Conservation (phyloP, 1,140 invertebrate genomes). For the Neuroterus valhalla region DNA sequence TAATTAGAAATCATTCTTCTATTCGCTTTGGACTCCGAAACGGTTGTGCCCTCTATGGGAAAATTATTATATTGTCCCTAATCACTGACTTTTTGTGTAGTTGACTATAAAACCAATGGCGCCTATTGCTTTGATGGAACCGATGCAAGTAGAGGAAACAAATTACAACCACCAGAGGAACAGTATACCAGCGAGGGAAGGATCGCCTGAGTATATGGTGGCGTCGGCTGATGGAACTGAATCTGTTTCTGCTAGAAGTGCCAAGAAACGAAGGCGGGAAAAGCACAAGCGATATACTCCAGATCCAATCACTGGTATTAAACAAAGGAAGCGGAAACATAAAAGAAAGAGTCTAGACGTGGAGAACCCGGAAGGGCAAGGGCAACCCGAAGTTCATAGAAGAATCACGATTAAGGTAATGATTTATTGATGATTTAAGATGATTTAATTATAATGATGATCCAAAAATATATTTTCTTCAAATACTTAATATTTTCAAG, state of each 20-base stretch:
- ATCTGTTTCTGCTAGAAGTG: constrained; percentile 66
- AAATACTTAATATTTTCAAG: too few species aligned
- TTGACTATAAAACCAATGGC: constrained; percentile 71
- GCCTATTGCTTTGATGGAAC: constrained; percentile 58
- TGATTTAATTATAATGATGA: too few species aligned
- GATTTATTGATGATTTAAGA: constrained; percentile 15
- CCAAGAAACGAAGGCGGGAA: constrained; percentile 71
- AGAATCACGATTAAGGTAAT: constrained; percentile 86
- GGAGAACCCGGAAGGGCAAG: constrained; percentile 77
- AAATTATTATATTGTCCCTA: background rate
- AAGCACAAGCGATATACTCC: constrained; percentile 73
- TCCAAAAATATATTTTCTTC: background rate
- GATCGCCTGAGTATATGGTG: constrained; percentile 73
- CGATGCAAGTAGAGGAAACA: constrained; percentile 55
- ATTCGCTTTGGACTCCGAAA: too few species aligned
- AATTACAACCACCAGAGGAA: constrained; percentile 59
- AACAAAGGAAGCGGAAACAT: constrained; percentile 72
- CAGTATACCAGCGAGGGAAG: constrained; percentile 65
- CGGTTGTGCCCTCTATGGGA: too few species aligned
- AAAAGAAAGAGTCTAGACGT: constrained; percentile 83
- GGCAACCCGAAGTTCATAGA: constrained; percentile 77
- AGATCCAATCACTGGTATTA: constrained; percentile 71
- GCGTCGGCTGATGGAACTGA: constrained; percentile 67
- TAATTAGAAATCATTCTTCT: constrained; percentile 29
- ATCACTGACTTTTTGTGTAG: constrained; percentile 48